Evolutionary conservation across 35 echinoderm and acorn worm genomes (phyloP), one percentile per base, ranked within the genome.

Genomic region (Anneissia japonica): DNA sequence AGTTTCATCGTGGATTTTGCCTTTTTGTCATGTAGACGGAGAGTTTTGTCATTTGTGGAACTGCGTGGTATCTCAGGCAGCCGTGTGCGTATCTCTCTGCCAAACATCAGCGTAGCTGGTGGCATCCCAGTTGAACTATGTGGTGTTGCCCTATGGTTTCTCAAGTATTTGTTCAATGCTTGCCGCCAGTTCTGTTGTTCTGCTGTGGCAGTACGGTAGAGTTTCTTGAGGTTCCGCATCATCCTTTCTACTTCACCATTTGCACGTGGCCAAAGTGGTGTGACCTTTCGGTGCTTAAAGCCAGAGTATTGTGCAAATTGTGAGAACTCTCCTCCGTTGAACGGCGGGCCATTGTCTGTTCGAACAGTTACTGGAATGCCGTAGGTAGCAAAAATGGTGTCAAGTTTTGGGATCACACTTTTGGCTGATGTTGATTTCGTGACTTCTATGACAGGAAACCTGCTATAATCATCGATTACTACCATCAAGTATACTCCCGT

Each of bases 161-260:
- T 51, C 19, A 97, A 75, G 72, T 89, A 92, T 32, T 31, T 79
- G 35, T 87, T 46, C 10, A 92, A 30, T 37, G 86, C 90, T 46
- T 92, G 90, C 33, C 86, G 86, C 89, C 93, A 91, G 14, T 74
- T 46, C 40, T 91, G 87, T 16, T 38, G 4, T 75, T 94, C 92
- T 32, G 76, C 77, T 12, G 73, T 39, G 39, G 93, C 41, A 0
- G 86, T 82, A 16, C 86, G 76, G 30, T 86, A 86, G 23, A 81
- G 34, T 55, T 96, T 92, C 82, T 96, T 92, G 0, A 96, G 29
- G 0, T 82, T 89, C 81, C 82, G 73, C 93, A 96, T 92, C 39
- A 96, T 92, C 3, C 89, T 37, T 77, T 95, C 93, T 0, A 88
- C 85, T 34, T 91, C 76, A 28, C 93, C 92, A 82, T 96, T 96